Percentiles rank a stretch among this genome's conserved stretches.
phyloP scores from a whole-genome alignment of 2,888 invertebrate genomes.

The Ormyrus pomaceus region DNA sequence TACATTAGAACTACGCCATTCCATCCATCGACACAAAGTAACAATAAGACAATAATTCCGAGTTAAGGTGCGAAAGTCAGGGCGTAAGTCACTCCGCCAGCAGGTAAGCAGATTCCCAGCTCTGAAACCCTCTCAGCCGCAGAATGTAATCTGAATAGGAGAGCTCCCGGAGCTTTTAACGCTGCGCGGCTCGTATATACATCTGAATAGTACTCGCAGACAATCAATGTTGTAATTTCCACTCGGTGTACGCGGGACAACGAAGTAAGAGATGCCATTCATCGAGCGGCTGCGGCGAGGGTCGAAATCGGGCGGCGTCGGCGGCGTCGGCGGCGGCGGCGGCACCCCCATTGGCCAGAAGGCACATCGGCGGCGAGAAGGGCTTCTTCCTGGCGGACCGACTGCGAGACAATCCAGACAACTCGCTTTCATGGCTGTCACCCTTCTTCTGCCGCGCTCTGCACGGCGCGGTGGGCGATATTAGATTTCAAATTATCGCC shows the following conservation, averaged over 20 bases:
- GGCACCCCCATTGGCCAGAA: not conserved
- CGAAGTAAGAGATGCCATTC: constrained; percentile 13
- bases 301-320: constrained; percentile 19
- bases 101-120: too few species aligned
- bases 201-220: not conserved
- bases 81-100: too few species aligned
- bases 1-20: too few species aligned
- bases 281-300: not conserved
- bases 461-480: not conserved
- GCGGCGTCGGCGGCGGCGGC: too few species aligned
- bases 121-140: too few species aligned
- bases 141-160: too few species aligned
- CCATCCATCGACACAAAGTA: too few species aligned
- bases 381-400: not conserved
- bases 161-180: too few species aligned
- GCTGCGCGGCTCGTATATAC: not conserved
- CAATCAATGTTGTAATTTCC: constrained; percentile 39
- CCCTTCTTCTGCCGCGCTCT: not conserved
- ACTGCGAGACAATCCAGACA: not conserved
- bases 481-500: not conserved
- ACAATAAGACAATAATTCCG: too few species aligned
- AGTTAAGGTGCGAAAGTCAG: too few species aligned
- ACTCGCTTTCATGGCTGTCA: not conserved
- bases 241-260: constrained; percentile 18
- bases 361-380: not conserved